Conservation (phyloP, 2,888 invertebrate genomes). For the Eupelmus urozonus region DNA sequence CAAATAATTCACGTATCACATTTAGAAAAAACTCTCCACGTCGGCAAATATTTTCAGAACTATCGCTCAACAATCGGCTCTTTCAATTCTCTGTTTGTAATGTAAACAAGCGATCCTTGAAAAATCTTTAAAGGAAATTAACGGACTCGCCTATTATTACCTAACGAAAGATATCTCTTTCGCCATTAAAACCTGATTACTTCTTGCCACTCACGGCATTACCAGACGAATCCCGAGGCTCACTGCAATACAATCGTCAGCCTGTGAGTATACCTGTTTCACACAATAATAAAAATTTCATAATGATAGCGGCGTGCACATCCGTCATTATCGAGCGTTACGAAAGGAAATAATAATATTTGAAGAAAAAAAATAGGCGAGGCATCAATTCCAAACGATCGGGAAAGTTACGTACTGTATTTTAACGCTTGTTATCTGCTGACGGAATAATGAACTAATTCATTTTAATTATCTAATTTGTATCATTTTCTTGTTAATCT, state of each 20-base stretch:
- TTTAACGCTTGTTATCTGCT: not conserved
- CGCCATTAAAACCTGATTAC: slow-evolving; percentile 16
- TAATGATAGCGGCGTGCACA: not conserved
- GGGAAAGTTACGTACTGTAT: slow-evolving; percentile 1
- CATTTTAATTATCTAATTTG: not conserved
- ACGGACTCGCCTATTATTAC: not conserved
- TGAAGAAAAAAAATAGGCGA: slow-evolving; percentile 2
- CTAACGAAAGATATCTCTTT: not conserved
- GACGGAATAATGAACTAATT: too few species aligned
- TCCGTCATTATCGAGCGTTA: slow-evolving; percentile 8
- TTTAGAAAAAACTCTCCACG: too few species aligned
- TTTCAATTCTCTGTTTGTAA: not conserved
- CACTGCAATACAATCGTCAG: not conserved
- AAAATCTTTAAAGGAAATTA: not conserved
- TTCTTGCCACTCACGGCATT: slow-evolving; percentile 19
- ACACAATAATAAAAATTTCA: slow-evolving; percentile 12
- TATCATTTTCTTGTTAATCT: too few species aligned
- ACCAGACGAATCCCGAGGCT: not conserved
- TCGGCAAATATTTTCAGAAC: too few species aligned
- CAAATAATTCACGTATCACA: too few species aligned
- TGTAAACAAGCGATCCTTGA: not conserved
- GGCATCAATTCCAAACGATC: not conserved
- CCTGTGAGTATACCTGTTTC: not conserved
- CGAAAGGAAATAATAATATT: slow-evolving; percentile 7
- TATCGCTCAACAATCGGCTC: too few species aligned